Conservation (phyloP, 1,140 invertebrate species). For the Temnothorax curvispinosus region DNA sequence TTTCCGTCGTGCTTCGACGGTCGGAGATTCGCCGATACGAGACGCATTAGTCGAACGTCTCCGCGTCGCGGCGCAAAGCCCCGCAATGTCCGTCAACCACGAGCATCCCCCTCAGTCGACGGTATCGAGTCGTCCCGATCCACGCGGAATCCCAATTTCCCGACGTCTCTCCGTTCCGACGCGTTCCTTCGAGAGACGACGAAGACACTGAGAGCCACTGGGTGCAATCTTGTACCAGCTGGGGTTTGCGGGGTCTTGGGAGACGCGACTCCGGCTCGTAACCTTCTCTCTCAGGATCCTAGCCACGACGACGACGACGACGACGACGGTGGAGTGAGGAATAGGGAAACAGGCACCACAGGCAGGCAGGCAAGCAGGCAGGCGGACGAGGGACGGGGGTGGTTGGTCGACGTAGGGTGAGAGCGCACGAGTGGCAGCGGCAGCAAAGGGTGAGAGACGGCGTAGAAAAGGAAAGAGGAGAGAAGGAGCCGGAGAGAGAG, state of each 20-base stretch:
- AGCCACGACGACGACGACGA: slow-evolving; percentile 69
- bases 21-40: slow-evolving; percentile 19
- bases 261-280: slow-evolving; percentile 80
- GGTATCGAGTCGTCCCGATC: slow-evolving; percentile 27
- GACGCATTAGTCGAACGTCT: slow-evolving; percentile 47
- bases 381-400: slow-evolving; percentile 14
- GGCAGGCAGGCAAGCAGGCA: slow-evolving; percentile 43
- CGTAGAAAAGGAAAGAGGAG: slow-evolving; percentile 48
- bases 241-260: slow-evolving; percentile 81
- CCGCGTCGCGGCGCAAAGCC: slow-evolving; percentile 16
- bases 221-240: slow-evolving; percentile 84
- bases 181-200: slow-evolving; percentile 13
- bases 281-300: slow-evolving; percentile 76
- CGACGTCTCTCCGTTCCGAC: slow-evolving; percentile 27
- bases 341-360: slow-evolving; percentile 79
- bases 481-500: slow-evolving; percentile 39
- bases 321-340: slow-evolving; percentile 76
- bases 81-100: slow-evolving; percentile 33
- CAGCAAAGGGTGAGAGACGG: slow-evolving; percentile 54
- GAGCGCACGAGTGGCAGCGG: slow-evolving; percentile 62
- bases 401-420: slow-evolving; percentile 70
- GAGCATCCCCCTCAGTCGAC: slow-evolving; percentile 10
- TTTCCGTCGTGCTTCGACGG: background rate
- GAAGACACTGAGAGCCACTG: slow-evolving; percentile 79
- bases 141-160: slow-evolving; percentile 30